Percentiles rank a stretch among this genome's conserved stretches.
These are phyloP conservation scores for Malurus alboscapulatus DNA, from an alignment of 2,113 vertebrate species.

Conservation along the genomic window DNA sequence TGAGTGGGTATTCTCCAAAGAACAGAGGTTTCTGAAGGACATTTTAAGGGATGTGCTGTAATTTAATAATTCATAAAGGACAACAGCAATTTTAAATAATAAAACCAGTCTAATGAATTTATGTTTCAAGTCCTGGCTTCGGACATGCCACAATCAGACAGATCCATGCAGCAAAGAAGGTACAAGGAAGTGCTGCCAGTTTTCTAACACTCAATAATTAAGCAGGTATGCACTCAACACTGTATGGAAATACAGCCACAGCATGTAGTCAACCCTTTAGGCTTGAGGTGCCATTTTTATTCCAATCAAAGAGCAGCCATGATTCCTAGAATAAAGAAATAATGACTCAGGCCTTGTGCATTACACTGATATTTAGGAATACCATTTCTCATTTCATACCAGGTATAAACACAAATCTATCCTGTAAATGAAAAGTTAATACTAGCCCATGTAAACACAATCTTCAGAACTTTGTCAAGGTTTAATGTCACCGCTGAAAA, in stretches of 20 bases:
- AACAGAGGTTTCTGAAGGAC: background rate
- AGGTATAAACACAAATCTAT: background rate
- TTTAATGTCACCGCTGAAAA: background rate
- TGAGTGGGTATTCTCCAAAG: background rate
- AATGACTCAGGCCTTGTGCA: background rate
- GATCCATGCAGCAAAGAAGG: background rate
- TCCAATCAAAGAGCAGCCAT: background rate
- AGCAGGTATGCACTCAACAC: background rate
- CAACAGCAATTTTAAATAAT: background rate
- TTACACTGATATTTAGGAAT: background rate
- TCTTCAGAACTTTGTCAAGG: background rate
- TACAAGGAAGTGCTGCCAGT: background rate
- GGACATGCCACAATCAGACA: background rate
- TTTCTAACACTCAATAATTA: background rate
- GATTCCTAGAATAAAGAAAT: background rate
- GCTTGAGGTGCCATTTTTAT: background rate
- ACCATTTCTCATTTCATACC: background rate
- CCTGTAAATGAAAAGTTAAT: background rate
- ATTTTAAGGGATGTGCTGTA: background rate
- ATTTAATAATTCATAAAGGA: background rate
- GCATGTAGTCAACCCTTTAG: background rate
- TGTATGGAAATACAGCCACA: background rate
- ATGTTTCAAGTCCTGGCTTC: background rate
- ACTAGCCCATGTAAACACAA: background rate
- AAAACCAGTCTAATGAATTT: background rate